Base-by-base conservation (phyloP, 2,888 invertebrate genomes). In the Drosophila falleni region DNA sequence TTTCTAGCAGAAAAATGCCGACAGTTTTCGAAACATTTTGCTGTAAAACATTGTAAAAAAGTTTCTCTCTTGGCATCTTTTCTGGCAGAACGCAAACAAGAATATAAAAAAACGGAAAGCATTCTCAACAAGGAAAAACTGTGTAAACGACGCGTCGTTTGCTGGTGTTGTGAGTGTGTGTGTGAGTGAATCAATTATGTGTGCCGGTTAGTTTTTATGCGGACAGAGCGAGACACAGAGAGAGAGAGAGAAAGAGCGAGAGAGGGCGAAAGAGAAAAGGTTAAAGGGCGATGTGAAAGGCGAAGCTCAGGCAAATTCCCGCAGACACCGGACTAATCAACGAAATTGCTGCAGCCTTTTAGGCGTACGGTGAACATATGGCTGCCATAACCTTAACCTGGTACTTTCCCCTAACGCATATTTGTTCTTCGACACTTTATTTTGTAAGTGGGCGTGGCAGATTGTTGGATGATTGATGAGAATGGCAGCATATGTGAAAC, bases 341-440 rank as follows among this genome's bases (percentile, higher is more conserved):
- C 58, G 47, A 89, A 87, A 86, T 84, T 80, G 86, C 80, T 81
- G 89, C 78, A 80, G 89, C 74, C 85, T 86, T 86, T 86, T 87
- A 81, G 89, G 85, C 71, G 72, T 15, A 69, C 51, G 15, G 44
- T 41, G 58, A 68, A 47, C 79, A 70, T 76, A 74, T 63, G 74
- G 42, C 55, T 16, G 23, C 49, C 50, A 73, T 76, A 76, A 62
- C 65, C 71, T 55, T n/a, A 71, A 59, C 46, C 58, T 54, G 66
- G 31, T 19, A 33, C 13, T 35, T 35, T 29, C 26, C n/a, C 44
- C 23, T 19, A 26, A 46, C 51, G 56, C 71, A 61, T 71, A 54
- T 59, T 51, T 76, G 54, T 54, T 46, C 50, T 67, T 74, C 65
- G 84, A 74, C 81, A 80, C 67, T 70, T 73, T 63, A 55, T n/a